Evolutionary conservation across 2,113 vertebrate species (phyloP).

Genomic region (Dasyornis broadbenti): DNA sequence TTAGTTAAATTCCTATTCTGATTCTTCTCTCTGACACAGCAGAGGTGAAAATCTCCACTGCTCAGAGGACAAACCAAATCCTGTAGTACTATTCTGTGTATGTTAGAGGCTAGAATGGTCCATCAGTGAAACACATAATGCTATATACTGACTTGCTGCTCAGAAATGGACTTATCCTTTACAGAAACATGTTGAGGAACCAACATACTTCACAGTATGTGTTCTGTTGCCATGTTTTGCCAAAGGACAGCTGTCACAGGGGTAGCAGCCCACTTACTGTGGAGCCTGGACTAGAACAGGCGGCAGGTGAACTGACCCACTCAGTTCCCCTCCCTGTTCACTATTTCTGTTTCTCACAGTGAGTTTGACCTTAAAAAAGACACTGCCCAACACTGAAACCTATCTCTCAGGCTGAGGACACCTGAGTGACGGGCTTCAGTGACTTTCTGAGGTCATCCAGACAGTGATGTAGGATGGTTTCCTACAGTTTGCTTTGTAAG

Average conservation of each 20-base stretch:
- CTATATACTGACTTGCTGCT: background rate
- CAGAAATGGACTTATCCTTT: background rate
- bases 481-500: background rate
- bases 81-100: background rate
- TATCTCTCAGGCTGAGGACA: background rate
- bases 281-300: accelerated
- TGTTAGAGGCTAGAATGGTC: background rate
- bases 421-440: background rate
- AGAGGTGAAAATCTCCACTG: background rate
- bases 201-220: background rate
- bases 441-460: background rate
- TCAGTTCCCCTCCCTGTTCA: background rate
- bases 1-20: background rate
- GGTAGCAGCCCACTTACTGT: background rate
- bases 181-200: background rate
- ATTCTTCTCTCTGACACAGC: background rate
- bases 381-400: background rate
- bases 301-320: background rate
- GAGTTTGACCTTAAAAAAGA: background rate
- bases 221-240: background rate
- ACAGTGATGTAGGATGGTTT: background rate
- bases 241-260: background rate
- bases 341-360: background rate
- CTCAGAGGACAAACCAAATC: background rate
- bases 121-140: background rate